These are phyloP conservation scores for Asbolus verrucosus DNA, from an alignment of 1,140 invertebrate species.

Conservation along the genomic window DNA sequence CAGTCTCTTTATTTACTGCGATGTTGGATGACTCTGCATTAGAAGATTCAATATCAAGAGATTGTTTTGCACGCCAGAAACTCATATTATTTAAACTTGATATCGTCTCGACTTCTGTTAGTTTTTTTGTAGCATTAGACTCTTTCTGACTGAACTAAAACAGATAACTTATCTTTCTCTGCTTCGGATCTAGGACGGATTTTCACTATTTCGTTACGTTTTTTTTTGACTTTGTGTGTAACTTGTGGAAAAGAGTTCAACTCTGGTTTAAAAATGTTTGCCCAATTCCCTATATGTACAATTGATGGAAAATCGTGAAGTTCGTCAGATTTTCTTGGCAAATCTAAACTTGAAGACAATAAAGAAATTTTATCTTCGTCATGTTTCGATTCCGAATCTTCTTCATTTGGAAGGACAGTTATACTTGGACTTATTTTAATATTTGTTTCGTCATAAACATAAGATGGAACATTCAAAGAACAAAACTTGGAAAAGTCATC, in stretches of 20 bases:
- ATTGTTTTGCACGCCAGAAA: background rate
- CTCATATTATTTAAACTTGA: conserved; percentile 22
- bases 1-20: background rate
- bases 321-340: background rate
- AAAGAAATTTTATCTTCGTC: background rate
- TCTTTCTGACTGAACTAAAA: too few species aligned
- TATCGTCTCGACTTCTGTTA: background rate
- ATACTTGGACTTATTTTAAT: too few species aligned
- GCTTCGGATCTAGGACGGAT: too few species aligned
- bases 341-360: background rate
- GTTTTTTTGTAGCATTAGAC: background rate
- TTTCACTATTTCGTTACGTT: too few species aligned
- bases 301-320: background rate
- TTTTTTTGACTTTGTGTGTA: background rate
- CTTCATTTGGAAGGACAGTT: background rate
- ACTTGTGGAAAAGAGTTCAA: background rate
- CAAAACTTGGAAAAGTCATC: too few species aligned
- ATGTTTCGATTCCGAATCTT: background rate
- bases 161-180: too few species aligned
- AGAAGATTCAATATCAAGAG: too few species aligned
- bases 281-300: background rate
- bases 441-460: background rate
- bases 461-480: conserved; percentile 1
- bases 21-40: background rate
- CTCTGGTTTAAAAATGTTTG: background rate